phyloP scores from a whole-genome alignment of 2,888 invertebrate species.

The Gymnosoma rotundatum region DNA sequence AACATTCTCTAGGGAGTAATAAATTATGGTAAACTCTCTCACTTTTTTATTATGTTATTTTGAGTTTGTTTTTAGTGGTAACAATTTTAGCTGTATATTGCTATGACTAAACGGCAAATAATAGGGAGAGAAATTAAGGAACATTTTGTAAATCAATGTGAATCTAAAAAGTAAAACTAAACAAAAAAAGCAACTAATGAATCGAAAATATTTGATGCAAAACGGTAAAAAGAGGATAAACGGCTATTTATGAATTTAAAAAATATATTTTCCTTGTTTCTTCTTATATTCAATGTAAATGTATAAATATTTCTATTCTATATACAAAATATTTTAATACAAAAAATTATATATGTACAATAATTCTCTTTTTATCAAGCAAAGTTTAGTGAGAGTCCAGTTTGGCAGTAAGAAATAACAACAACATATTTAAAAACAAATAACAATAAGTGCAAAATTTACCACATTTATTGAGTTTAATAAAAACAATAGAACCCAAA shows the following conservation, averaged over 20 bases:
- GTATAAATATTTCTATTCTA: slow-evolving; percentile 1
- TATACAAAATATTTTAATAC: not conserved
- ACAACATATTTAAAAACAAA: slow-evolving; percentile 75
- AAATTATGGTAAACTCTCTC: slow-evolving; percentile 70
- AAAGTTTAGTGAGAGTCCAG: slow-evolving; percentile 30
- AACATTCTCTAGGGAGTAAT: slow-evolving; percentile 72
- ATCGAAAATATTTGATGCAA: not conserved
- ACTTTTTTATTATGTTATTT: slow-evolving; percentile 61
- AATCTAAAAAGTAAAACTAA: slow-evolving; percentile 1
- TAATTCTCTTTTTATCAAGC: not conserved
- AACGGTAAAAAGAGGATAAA: not conserved
- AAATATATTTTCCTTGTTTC: not conserved
- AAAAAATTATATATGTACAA: no score
- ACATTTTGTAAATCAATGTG: slow-evolving; percentile 29
- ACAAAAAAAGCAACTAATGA: slow-evolving; percentile 13
- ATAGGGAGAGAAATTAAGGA: slow-evolving; percentile 55
- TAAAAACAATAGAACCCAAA: not conserved
- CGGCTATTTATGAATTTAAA: not conserved
- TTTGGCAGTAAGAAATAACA: slow-evolving; percentile 30
- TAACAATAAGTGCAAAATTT: slow-evolving; percentile 80
- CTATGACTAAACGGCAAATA: slow-evolving; percentile 65
- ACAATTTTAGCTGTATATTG: slow-evolving; percentile 65
- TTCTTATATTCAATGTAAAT: not conserved
- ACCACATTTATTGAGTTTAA: slow-evolving; percentile 69
- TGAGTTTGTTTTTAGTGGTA: slow-evolving; percentile 49